Conservation (phyloP, 1,140 invertebrate genomes). For the Amphibalanus amphitrite region DNA sequence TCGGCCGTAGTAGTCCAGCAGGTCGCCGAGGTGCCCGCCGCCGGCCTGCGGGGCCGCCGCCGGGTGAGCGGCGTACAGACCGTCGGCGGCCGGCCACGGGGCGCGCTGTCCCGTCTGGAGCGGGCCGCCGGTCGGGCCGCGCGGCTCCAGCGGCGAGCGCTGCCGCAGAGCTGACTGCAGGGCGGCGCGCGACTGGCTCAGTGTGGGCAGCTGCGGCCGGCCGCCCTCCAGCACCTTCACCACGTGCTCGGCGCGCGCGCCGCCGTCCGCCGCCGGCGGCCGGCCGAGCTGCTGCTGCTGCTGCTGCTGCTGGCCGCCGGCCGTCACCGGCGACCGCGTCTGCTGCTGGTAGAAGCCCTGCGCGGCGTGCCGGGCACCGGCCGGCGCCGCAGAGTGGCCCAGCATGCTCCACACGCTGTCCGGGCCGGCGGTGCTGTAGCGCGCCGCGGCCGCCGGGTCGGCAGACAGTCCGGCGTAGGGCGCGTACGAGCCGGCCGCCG, state of each 20-base stretch:
- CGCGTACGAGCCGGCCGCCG: too few relatives aligned
- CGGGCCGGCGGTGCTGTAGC: constrained; percentile 18
- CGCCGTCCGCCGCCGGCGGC: neutral
- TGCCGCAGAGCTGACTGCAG: neutral
- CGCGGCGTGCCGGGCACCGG: constrained; percentile 82
- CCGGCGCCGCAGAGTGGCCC: constrained; percentile 67
- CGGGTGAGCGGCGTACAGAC: neutral
- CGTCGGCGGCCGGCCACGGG: neutral
- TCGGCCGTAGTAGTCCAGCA: neutral
- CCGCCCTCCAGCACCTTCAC: neutral
- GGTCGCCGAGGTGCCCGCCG: neutral
- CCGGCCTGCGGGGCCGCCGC: too few relatives aligned
- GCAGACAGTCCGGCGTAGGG: too few relatives aligned
- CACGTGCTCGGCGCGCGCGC: neutral
- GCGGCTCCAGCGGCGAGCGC: neutral
- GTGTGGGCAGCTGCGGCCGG: too few relatives aligned
- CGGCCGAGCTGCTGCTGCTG: too few relatives aligned
- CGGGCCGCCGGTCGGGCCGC: too few relatives aligned
- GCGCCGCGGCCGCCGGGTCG: too few relatives aligned
- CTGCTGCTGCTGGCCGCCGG: too few relatives aligned
- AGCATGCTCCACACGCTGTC: constrained; percentile 62
- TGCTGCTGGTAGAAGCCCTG: constrained; percentile 60
- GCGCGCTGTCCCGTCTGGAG: neutral
- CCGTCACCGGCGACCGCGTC: neutral
- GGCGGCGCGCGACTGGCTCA: neutral